Conservation (phyloP, 2,113 vertebrate genomes). For the Pomatorhinus ruficollis region DNA sequence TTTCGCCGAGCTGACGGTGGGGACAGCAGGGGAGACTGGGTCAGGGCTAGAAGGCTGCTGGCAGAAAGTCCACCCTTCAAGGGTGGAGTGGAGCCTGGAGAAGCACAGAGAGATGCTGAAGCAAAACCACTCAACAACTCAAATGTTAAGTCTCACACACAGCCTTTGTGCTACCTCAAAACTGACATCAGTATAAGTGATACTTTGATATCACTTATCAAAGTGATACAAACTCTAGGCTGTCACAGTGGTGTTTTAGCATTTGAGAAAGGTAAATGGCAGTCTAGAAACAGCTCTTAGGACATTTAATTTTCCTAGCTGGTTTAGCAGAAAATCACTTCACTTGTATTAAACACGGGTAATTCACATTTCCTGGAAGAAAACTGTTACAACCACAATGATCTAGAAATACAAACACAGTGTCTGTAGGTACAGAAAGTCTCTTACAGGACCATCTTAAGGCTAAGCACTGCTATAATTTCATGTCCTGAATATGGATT, state of each 20-base stretch:
- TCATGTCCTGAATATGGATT: neutral
- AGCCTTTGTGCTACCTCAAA: neutral
- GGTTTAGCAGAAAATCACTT: neutral
- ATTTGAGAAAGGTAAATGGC: neutral
- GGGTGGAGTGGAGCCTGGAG: slow-evolving; percentile 76
- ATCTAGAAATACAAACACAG: neutral
- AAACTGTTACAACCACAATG: neutral
- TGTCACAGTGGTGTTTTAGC: neutral
- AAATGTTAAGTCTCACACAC: neutral
- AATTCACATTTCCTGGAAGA: neutral
- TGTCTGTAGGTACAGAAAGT: neutral
- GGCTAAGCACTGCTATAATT: neutral
- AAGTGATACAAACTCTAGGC: neutral
- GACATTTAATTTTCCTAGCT: neutral
- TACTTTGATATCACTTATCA: neutral
- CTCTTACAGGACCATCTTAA: neutral
- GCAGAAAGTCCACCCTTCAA: slow-evolving; percentile 75
- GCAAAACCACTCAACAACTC: neutral
- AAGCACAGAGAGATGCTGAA: neutral
- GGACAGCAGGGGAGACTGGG: slow-evolving; percentile 89
- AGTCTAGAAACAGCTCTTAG: neutral
- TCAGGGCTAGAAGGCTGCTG: slow-evolving; percentile 88
- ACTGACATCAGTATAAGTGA: neutral
- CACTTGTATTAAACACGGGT: neutral
- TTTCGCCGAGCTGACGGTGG: slow-evolving; percentile 36